Conservation (phyloP, 1,140 invertebrate species). For the Neotoxoptera formosana region DNA sequence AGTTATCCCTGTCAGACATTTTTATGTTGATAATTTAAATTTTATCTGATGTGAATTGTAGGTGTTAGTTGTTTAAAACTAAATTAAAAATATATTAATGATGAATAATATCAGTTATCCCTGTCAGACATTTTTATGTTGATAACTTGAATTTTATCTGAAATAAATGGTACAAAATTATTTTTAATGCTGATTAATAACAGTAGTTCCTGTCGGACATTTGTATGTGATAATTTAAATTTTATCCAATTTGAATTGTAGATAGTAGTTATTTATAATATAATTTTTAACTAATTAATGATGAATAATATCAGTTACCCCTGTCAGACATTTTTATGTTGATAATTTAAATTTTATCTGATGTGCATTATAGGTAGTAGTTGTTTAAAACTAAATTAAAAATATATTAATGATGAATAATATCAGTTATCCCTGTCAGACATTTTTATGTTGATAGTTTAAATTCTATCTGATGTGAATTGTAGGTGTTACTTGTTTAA, state of each 20-base stretch:
- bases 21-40: conserved; percentile 5
- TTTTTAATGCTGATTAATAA: too few species aligned
- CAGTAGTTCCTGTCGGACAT: conserved; percentile 27
- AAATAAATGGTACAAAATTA: not conserved
- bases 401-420: conserved; percentile 33
- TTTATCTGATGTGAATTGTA: not conserved
- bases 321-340: conserved; percentile 29
- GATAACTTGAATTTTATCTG: not conserved
- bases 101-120: conserved; percentile 39
- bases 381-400: too few species aligned
- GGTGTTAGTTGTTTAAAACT: not conserved
- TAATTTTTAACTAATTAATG: not conserved
- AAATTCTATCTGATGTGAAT: not conserved
- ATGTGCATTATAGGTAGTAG: not conserved
- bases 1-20: conserved; percentile 47
- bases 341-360: not conserved
- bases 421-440: conserved; percentile 55
- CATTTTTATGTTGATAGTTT: conserved; percentile 3
- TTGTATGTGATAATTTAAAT: not conserved
- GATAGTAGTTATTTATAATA: not conserved
- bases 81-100: conserved; percentile 28
- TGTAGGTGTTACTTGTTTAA: not conserved
- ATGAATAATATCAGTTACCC: conserved; percentile 48
- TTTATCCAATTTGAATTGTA: not conserved
- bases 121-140: conserved; percentile 37